Percentiles rank a stretch among this genome's conserved stretches.
Evolutionary conservation across 2,113 vertebrate genomes (phyloP).

Genomic region (Toxotes jaculatrix): DNA sequence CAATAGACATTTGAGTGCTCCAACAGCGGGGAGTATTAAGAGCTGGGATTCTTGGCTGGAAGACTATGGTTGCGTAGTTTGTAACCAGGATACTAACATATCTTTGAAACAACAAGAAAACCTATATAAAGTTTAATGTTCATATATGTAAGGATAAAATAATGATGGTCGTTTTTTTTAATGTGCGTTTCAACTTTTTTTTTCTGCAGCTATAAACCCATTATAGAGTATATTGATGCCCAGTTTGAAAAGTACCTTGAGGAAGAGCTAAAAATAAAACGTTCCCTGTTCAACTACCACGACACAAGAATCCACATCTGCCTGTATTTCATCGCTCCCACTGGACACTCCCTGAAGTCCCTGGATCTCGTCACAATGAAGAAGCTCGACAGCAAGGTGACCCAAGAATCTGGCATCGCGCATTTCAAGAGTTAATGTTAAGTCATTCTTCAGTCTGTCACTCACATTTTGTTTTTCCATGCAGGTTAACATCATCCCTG

Average conservation of each 20-base stretch:
- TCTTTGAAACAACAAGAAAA: constrained; percentile 20
- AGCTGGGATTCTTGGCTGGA: constrained; percentile 27
- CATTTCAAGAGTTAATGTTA: neutral
- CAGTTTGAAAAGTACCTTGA: constrained; percentile 98
- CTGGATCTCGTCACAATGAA: constrained; percentile 98
- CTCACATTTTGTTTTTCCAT: constrained; percentile 1
- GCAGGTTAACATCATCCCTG: constrained; percentile 97
- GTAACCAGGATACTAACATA: constrained; percentile 34
- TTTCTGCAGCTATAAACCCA: constrained; percentile 93
- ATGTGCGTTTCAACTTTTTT: neutral
- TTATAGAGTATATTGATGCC: constrained; percentile 95
- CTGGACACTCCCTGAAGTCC: constrained; percentile 94
- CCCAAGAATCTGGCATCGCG: neutral
- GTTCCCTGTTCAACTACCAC: constrained; percentile 91
- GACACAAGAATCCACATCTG: constrained; percentile 96
- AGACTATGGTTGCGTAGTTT: constrained; percentile 22
- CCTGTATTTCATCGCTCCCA: constrained; percentile 96
- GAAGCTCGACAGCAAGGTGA: constrained; percentile 97
- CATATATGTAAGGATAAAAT: neutral
- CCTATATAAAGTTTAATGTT: neutral
- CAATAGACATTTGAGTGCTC: constrained; percentile 40
- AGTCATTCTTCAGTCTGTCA: neutral
- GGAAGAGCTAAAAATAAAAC: constrained; percentile 96
- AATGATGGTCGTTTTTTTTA: neutral
- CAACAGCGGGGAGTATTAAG: constrained; percentile 47